Percentiles rank a stretch among this genome's conserved stretches.
phyloP scores from a whole-genome alignment of 1,140 invertebrate species.

The Cyclargus thomasi region DNA sequence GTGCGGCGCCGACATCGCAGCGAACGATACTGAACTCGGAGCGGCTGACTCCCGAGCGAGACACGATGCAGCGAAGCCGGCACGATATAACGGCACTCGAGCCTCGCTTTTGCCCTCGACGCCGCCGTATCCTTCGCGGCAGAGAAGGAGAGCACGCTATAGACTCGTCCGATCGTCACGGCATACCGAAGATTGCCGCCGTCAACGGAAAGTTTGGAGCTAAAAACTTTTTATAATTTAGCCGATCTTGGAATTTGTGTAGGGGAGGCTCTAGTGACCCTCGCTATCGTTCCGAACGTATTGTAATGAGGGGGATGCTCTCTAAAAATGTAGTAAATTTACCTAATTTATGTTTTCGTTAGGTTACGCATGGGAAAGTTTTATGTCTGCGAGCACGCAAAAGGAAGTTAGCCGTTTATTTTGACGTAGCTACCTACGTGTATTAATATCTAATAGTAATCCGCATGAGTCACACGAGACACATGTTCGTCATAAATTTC shows the following conservation, averaged over 20 bases:
- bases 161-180: constrained; percentile 15
- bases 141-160: constrained; percentile 45
- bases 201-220: constrained; percentile 67
- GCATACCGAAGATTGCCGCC: constrained; percentile 23
- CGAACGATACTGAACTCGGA: constrained; percentile 53
- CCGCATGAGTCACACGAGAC: constrained; percentile 51
- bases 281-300: constrained; percentile 64
- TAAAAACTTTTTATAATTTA: constrained; percentile 73
- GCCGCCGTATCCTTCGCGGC: constrained; percentile 32
- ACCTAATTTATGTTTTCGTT: constrained; percentile 73
- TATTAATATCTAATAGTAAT: constrained; percentile 54
- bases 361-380: constrained; percentile 68
- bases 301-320: constrained; percentile 69
- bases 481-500: constrained; percentile 53
- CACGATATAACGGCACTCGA: constrained; percentile 35
- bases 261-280: constrained; percentile 65
- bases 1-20: constrained; percentile 58
- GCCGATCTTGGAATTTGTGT: constrained; percentile 55
- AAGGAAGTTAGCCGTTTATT: constrained; percentile 67
- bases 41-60: constrained; percentile 32
- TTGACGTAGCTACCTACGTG: constrained; percentile 56
- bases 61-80: constrained; percentile 31
- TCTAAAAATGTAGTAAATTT: constrained; percentile 67
- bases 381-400: constrained; percentile 67
- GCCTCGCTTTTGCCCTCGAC: constrained; percentile 37